Evolutionary conservation across 2,888 invertebrate genomes (phyloP).

Genomic region (Calephelis perditalis): DNA sequence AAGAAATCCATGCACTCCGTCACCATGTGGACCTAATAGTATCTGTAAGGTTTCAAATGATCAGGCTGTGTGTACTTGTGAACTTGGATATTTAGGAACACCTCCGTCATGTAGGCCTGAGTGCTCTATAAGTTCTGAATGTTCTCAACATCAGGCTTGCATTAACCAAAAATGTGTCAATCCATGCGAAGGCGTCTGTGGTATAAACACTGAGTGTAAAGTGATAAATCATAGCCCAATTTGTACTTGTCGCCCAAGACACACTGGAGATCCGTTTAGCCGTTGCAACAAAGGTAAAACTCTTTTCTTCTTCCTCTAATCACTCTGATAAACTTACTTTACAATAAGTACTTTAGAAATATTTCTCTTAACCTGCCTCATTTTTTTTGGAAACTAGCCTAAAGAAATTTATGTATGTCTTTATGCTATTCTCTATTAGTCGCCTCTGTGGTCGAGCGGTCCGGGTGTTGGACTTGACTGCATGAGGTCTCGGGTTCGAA

Average conservation of each 20-base stretch:
- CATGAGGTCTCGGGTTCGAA: no score
- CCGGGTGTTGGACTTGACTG: no score
- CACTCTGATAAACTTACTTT: no score
- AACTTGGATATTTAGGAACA: slow-evolving; percentile 80
- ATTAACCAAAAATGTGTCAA: slow-evolving; percentile 82
- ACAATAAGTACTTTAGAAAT: no score
- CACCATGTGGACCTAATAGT: slow-evolving; percentile 87
- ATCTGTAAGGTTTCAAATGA: slow-evolving; percentile 84
- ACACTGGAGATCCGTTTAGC: slow-evolving; percentile 83
- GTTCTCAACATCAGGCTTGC: slow-evolving; percentile 81
- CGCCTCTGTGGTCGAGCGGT: no score
- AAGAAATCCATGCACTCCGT: slow-evolving; percentile 83
- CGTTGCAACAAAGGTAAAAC: slow-evolving; percentile 77
- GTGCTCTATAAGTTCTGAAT: slow-evolving; percentile 82
- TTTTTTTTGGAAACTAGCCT: no score
- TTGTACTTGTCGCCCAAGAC: slow-evolving; percentile 81
- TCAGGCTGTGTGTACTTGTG: slow-evolving; percentile 85
- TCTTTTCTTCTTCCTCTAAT: no score
- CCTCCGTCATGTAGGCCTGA: slow-evolving; percentile 83
- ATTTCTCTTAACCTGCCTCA: no score
- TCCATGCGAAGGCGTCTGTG: slow-evolving; percentile 84
- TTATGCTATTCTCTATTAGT: no score
- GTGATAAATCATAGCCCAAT: slow-evolving; percentile 86
- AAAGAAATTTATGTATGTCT: no score
- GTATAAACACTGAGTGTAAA: slow-evolving; percentile 81